Conservation (phyloP, 2,888 invertebrate species). For the Acanthosepion esculentum region DNA sequence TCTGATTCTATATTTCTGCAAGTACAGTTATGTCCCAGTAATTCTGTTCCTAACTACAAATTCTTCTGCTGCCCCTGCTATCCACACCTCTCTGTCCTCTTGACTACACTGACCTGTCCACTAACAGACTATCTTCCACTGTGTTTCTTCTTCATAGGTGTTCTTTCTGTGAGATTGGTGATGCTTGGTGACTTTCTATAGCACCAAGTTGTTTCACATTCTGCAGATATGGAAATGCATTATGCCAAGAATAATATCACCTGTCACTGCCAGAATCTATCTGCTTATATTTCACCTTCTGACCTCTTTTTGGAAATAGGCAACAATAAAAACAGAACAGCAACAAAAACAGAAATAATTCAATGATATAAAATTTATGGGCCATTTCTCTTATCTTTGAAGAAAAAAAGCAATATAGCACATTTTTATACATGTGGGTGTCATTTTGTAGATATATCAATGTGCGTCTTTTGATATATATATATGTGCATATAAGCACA, state of each 20-base stretch:
- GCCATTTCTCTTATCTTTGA: background rate
- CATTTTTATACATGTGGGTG: background rate
- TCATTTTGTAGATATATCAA: background rate
- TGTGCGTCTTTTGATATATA: background rate
- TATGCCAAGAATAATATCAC: background rate
- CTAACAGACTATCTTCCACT: background rate
- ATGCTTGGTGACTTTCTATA: background rate
- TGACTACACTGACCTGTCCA: background rate
- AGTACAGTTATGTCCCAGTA: background rate
- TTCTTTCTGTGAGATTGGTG: background rate
- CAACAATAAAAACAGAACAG: background rate
- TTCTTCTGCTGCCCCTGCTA: background rate
- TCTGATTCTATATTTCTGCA: background rate
- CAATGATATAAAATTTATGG: background rate
- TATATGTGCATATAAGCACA: background rate
- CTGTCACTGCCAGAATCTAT: conserved; percentile 33
- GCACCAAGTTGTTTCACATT: background rate
- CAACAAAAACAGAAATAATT: background rate
- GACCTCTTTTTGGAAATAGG: background rate
- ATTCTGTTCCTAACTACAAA: background rate
- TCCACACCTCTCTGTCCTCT: background rate
- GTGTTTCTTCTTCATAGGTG: background rate
- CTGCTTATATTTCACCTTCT: background rate
- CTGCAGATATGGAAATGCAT: conserved; percentile 9
- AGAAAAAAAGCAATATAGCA: background rate